Evolutionary conservation across 2,888 invertebrate species (phyloP), one percentile per base, ranked within the genome.

Genomic region (Melinaea marsaeus): DNA sequence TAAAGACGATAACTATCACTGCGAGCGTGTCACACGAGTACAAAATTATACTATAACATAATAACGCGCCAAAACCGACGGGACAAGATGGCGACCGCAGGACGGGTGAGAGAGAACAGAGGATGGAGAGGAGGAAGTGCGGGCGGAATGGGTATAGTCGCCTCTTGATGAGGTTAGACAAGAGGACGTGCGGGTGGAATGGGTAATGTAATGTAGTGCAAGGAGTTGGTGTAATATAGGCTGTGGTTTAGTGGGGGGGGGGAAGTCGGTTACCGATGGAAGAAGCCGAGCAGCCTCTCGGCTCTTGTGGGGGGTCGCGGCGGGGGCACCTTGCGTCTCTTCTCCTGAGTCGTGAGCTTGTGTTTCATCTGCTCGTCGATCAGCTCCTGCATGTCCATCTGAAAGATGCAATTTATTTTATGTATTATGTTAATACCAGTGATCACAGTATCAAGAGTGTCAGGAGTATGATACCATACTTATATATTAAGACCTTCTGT

Each of bases 341-440:
- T 85, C 86, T 94, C 92, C 74, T 93, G 91, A 61, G 94, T 92
- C 66, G 94, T 93, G 72, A 98, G 90, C 88, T 97, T 97, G 77
- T 93, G 95, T 69, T 95, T 94, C 93, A 98, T 95, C 83, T 98
- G 98, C 77, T 97, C 97, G 74, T 97, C 96, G 65, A 98, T 92
- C 55, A 98, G 90, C 78, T 96, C 95, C 78, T 98, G 97, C 96
- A 98, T 97, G 84, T 98, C 98, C 94, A 97, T 96, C 95, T 97
- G 92, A 5, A 90, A 89, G 42, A 34, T 22, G 58, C 7, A 45
- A 11, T 13, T 42, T 42, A 22, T 22, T 22, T 22, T 22, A 22
- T 22, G 22, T 45, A 57, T 13, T 45, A n/a, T 34, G n/a, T 48
- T 22, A 22, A 22, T 22, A 22, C 22, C 22, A 22, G 22, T 22